Percentiles rank a stretch among this genome's conserved stretches.
Evolutionary conservation across 2,113 vertebrate species (phyloP).

Genomic region (Bubalus kerabau): DNA sequence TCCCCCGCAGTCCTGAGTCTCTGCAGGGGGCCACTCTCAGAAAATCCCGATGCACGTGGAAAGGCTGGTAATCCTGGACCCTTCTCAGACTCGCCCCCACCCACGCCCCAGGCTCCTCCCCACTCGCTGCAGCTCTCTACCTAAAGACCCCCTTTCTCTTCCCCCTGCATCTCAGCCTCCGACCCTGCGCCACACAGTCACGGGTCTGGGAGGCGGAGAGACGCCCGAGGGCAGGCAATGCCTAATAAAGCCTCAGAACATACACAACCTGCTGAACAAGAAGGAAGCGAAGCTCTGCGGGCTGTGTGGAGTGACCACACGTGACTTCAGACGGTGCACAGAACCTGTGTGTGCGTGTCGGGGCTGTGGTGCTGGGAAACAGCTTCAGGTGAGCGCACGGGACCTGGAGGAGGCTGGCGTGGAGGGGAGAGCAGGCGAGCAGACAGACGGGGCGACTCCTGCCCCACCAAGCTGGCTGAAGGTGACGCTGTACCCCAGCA

Average conservation of each 20-base stretch:
- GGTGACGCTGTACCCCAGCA: background rate
- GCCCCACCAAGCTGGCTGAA: background rate
- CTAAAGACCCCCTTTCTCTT: background rate
- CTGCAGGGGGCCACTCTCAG: background rate
- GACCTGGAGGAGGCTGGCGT: background rate
- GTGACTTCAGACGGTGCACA: no score
- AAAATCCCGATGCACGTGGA: background rate
- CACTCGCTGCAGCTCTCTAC: background rate
- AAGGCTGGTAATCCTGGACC: background rate
- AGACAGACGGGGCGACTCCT: background rate
- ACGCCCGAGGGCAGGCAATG: no score
- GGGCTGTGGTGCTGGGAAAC: background rate
- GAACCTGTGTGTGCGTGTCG: no score
- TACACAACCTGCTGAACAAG: no score
- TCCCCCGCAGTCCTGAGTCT: background rate
- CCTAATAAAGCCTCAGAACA: background rate
- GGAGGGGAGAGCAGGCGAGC: background rate
- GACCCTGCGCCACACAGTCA: background rate
- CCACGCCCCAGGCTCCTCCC: no score
- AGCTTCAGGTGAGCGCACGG: no score
- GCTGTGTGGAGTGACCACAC: no score
- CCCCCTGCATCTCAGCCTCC: background rate
- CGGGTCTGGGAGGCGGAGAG: background rate
- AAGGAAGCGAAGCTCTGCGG: background rate
- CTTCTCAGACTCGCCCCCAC: background rate